Conservation (phyloP, 2,797 vertebrate species). For the Arctocebus calabarensis region DNA sequence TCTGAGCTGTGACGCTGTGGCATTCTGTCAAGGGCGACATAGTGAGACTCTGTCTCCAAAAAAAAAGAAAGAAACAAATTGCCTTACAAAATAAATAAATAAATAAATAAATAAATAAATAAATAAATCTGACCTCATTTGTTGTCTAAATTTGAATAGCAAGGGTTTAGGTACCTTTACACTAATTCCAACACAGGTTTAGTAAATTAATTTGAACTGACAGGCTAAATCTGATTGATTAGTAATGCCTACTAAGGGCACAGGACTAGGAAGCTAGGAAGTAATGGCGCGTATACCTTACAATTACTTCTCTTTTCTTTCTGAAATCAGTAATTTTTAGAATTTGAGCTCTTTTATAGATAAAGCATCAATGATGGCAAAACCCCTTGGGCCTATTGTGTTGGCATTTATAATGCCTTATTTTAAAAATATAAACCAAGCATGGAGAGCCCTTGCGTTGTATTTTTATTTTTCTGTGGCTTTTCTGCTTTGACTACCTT, state of each 20-base stretch:
- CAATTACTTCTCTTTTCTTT: background rate
- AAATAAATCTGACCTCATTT: background rate
- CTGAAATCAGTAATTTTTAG: conserved; percentile 43
- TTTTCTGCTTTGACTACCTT: conserved; percentile 43
- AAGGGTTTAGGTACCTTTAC: background rate
- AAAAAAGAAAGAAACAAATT: too few relatives aligned
- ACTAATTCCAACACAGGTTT: background rate
- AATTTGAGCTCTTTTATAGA: background rate
- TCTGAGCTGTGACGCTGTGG: too few relatives aligned
- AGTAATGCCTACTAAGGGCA: background rate
- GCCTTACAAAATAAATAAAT: background rate
- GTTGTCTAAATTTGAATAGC: conserved; percentile 25
- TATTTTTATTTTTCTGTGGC: conserved; percentile 16
- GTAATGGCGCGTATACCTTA: background rate
- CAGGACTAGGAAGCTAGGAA: conserved; percentile 24
- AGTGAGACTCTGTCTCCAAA: too few relatives aligned
- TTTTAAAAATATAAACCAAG: conserved; percentile 30
- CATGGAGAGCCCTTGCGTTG: background rate
- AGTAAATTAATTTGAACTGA: conserved; percentile 61
- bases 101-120: background rate
- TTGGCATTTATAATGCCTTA: conserved; percentile 24
- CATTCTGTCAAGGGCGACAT: too few relatives aligned
- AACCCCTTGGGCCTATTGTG: background rate
- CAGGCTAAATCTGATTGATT: conserved; percentile 51
- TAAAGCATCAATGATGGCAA: background rate